These are phyloP conservation scores for Australoheros scitulus DNA, from an alignment of 2,113 vertebrate genomes.

Conservation along the genomic window DNA sequence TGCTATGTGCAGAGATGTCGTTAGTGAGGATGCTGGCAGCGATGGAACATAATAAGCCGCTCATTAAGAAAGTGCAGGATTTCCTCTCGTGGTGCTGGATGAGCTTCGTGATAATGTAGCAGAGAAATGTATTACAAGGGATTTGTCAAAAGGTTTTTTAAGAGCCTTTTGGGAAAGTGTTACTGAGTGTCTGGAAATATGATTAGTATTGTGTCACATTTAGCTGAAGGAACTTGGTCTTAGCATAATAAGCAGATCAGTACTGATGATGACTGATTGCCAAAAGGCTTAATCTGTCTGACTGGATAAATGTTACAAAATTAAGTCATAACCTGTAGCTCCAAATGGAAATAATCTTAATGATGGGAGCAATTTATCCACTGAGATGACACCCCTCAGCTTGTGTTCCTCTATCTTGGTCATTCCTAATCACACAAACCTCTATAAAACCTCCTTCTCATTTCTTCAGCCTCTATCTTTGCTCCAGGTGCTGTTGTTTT, in stretches of 20 bases:
- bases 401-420: not conserved
- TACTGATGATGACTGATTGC: conserved; percentile 10
- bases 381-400: not conserved
- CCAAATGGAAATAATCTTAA: not conserved
- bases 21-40: conserved; percentile 47
- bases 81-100: conserved; percentile 3
- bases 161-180: conserved; percentile 16
- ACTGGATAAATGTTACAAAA: conserved; percentile 13
- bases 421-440: not conserved
- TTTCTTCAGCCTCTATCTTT: not conserved
- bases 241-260: conserved; percentile 25
- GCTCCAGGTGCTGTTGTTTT: not conserved
- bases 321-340: conserved; percentile 11
- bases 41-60: conserved; percentile 29
- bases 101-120: conserved; percentile 2
- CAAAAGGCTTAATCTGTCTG: conserved; percentile 14
- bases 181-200: not conserved
- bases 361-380: not conserved
- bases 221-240: conserved; percentile 17
- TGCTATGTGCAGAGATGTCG: conserved; percentile 50
- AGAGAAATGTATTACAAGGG: conserved; percentile 5
- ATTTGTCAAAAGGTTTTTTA: conserved; percentile 11
- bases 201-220: not conserved
- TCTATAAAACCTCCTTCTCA: not conserved
- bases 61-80: conserved; percentile 43